These are phyloP conservation scores for Forbesichthys papilliferus DNA, from an alignment of 2,113 vertebrate species.

Conservation along the genomic window DNA sequence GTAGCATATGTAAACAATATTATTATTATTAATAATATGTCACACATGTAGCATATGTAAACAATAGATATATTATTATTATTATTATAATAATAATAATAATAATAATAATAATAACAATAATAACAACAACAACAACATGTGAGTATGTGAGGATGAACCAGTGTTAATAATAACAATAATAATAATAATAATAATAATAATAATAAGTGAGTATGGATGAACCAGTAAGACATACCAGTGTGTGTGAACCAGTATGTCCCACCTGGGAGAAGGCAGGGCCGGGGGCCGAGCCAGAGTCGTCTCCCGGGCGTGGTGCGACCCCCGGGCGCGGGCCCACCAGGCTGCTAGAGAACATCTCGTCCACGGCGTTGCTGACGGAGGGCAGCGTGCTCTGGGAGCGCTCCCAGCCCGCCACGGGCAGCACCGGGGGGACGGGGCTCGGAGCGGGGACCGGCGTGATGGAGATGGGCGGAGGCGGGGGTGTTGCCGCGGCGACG, in stretches of 20 bases:
- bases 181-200: no score
- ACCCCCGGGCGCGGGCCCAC: slow-evolving; percentile 20
- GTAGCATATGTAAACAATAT: not conserved
- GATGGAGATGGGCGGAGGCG: slow-evolving; percentile 69
- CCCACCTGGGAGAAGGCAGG: slow-evolving; percentile 83
- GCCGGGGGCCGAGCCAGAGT: slow-evolving; percentile 55
- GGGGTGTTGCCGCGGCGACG: slow-evolving; percentile 42
- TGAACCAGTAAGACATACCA: not conserved
- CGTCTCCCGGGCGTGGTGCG: slow-evolving; percentile 53
- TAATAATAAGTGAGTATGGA: not conserved
- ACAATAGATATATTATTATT: no score
- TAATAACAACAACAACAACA: no score
- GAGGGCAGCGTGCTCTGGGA: slow-evolving; percentile 77
- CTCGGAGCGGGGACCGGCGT: slow-evolving; percentile 43
- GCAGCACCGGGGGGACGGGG: slow-evolving; percentile 56
- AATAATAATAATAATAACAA: no score
- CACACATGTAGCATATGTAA: not conserved
- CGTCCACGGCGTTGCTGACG: slow-evolving; percentile 68
- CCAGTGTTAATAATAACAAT: no score
- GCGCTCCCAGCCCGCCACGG: slow-evolving; percentile 76
- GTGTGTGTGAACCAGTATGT: not conserved
- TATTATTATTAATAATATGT: no score
- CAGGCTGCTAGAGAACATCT: slow-evolving; percentile 72
- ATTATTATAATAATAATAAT: no score
- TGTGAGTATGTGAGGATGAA: no score